Percentiles rank a stretch among this genome's conserved stretches.
Conservation (phyloP, 2,888 invertebrate genomes). For the Hydrotaea cyrtoneurina region DNA sequence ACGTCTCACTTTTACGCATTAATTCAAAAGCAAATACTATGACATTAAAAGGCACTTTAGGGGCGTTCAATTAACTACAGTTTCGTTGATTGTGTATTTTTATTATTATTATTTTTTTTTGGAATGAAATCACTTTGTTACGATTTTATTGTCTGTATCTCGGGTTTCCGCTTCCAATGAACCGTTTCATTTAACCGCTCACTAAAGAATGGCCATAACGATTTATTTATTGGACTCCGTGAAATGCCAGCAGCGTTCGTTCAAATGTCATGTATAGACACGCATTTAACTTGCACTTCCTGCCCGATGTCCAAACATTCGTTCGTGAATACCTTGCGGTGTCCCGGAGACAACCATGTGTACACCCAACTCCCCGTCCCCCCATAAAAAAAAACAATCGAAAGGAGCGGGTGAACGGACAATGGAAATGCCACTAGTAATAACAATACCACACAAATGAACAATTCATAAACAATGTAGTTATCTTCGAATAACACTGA, state of each 20-base stretch:
- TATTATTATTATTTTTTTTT: not conserved
- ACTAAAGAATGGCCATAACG: constrained; percentile 57
- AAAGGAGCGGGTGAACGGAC: not conserved
- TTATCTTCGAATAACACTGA: not conserved
- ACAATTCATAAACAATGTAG: constrained; percentile 38
- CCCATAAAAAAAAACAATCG: not conserved
- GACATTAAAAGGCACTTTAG: constrained; percentile 2
- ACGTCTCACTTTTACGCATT: not conserved
- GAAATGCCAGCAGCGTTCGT: constrained; percentile 53
- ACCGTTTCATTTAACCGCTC: constrained; percentile 62
- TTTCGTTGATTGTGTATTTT: not conserved
- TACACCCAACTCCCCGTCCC: not conserved
- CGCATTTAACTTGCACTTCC: constrained; percentile 70
- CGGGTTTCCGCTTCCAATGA: constrained; percentile 42
- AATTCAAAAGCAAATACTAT: not conserved
- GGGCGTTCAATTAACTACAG: not conserved
- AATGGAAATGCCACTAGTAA: constrained; percentile 10
- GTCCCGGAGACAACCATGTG: constrained; percentile 9
- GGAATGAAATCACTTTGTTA: not conserved
- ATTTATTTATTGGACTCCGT: constrained; percentile 9
- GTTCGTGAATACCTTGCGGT: not conserved
- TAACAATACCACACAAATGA: constrained; percentile 22
- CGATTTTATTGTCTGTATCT: constrained; percentile 28
- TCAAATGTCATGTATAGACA: constrained; percentile 53
- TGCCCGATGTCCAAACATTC: constrained; percentile 43